Evolutionary conservation across 2,888 invertebrate species (phyloP).

Genomic region (Tiliacea aurago): DNA sequence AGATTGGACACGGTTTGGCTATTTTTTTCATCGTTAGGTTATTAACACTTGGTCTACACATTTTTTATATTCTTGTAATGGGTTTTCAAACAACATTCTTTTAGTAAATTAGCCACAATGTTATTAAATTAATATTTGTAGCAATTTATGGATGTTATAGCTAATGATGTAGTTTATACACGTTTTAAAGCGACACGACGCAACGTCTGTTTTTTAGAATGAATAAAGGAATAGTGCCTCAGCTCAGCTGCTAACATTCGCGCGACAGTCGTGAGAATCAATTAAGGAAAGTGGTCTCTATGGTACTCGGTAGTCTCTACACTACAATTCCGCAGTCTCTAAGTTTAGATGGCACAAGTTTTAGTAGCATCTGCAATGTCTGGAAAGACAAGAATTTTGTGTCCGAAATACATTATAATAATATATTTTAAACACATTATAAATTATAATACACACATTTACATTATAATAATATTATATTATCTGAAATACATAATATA

Average conservation of each 20-base stretch:
- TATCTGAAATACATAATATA: constrained; percentile 8
- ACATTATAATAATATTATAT: no score
- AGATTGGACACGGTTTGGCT: constrained; percentile 29
- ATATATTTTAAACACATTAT: no score
- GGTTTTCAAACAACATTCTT: constrained; percentile 41
- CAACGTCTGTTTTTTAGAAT: constrained; percentile 53
- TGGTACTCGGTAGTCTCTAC: constrained; percentile 43
- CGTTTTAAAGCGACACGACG: constrained; percentile 36
- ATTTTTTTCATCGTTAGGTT: constrained; percentile 26
- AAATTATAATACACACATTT: no score
- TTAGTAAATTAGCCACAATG: constrained; percentile 46
- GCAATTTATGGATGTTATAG: constrained; percentile 16
- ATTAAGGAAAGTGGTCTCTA: constrained; percentile 57
- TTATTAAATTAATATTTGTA: constrained; percentile 46
- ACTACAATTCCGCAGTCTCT: constrained; percentile 53
- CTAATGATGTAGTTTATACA: constrained; percentile 42
- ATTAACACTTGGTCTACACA: constrained; percentile 23
- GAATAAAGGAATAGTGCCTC: constrained; percentile 49
- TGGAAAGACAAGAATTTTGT: background rate
- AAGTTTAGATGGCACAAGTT: constrained; percentile 56
- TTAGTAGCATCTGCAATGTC: constrained; percentile 30
- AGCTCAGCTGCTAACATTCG: constrained; percentile 57
- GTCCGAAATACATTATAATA: constrained; percentile 4
- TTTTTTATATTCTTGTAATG: constrained; percentile 20
- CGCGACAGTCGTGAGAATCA: constrained; percentile 59